Evolutionary conservation across 2,888 invertebrate species (phyloP).

Genomic region (Idaea aversata): DNA sequence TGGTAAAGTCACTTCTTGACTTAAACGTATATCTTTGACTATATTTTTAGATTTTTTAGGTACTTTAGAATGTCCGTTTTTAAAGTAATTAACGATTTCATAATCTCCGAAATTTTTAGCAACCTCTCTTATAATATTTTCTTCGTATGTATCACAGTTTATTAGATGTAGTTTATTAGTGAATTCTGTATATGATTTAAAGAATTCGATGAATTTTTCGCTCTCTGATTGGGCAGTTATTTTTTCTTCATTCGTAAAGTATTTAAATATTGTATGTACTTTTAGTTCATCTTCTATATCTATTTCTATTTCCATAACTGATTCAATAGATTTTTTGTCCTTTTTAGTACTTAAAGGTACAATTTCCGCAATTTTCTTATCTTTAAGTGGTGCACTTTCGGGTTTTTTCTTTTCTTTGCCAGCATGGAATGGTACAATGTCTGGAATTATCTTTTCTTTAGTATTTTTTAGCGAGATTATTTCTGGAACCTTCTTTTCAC

Average conservation of each 20-base stretch:
- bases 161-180: conserved; percentile 53
- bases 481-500: background rate
- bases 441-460: background rate
- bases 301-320: conserved; percentile 3
- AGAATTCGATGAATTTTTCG: conserved; percentile 51
- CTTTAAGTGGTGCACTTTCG: background rate
- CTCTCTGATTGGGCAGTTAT: conserved; percentile 58
- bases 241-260: conserved; percentile 64
- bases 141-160: conserved; percentile 66
- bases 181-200: conserved; percentile 45
- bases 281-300: conserved; percentile 16
- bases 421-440: background rate
- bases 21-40: conserved; percentile 54
- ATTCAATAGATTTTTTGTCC: background rate
- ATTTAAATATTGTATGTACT: conserved; percentile 39
- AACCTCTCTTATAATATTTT: conserved; percentile 57
- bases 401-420: background rate
- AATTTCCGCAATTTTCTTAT: background rate
- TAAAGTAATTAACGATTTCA: conserved; percentile 61
- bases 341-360: background rate
- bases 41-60: conserved; percentile 48
- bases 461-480: background rate
- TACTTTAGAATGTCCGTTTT: conserved; percentile 60
- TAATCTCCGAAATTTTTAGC: conserved; percentile 51
- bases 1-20: conserved; percentile 59